Conservation (phyloP, 2,797 vertebrate genomes). For the Chloroceryle inda region DNA sequence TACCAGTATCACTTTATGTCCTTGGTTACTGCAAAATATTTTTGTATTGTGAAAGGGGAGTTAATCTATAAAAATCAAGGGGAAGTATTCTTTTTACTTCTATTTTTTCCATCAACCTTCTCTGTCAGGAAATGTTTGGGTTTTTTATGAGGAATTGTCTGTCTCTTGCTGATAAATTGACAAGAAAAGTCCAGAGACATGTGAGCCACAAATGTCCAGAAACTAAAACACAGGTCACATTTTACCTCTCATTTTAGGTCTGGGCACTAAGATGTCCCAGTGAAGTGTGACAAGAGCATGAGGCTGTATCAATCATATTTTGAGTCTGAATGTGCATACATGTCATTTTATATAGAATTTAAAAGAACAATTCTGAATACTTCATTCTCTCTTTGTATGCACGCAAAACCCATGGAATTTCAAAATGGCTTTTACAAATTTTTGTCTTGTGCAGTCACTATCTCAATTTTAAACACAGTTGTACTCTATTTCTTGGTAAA, state of each 20-base stretch:
- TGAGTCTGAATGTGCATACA: neutral
- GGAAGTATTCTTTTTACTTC: neutral
- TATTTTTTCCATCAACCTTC: rapidly evolving
- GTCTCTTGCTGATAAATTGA: neutral
- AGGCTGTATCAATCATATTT: neutral
- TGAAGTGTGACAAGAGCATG: neutral
- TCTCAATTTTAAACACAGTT: neutral
- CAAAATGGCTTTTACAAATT: neutral
- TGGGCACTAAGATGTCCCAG: neutral
- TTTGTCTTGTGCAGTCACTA: neutral
- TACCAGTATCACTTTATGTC: neutral
- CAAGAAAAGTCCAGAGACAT: neutral
- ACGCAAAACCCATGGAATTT: rapidly evolving
- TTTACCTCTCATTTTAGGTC: neutral
- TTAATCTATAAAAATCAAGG: neutral
- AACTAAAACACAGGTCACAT: neutral
- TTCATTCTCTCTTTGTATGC: neutral
- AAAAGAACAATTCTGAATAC: neutral
- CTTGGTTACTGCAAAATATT: neutral
- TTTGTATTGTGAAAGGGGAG: neutral
- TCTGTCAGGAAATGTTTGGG: neutral
- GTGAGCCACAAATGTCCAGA: neutral
- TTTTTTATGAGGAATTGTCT: neutral
- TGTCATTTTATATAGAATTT: neutral
- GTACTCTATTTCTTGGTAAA: neutral